These are phyloP conservation scores for Falco cherrug DNA, from an alignment of 2,797 vertebrate genomes.

Conservation along the genomic window DNA sequence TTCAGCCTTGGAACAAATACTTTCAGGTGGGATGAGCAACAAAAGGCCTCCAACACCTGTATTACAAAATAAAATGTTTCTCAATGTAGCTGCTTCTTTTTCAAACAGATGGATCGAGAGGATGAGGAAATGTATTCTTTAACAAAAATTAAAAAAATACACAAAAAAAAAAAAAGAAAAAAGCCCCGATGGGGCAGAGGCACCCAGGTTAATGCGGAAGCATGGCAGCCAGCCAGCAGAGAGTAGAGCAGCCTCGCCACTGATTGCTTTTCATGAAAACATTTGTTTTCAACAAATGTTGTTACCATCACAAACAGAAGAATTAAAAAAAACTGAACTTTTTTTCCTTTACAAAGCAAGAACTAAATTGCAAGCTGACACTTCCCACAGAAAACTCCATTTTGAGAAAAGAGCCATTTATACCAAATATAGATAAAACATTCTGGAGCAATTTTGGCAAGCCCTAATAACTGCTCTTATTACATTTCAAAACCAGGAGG, in stretches of 20 bases:
- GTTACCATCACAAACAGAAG: neutral
- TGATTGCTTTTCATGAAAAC: neutral
- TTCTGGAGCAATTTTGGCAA: neutral
- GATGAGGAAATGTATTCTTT: neutral
- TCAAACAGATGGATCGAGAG: neutral
- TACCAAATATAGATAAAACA: slow-evolving; percentile 18
- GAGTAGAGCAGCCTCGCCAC: neutral
- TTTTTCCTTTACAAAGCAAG: neutral
- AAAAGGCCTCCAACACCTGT: neutral
- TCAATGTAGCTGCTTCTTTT: neutral
- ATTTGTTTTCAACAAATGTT: neutral
- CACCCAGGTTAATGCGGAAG: neutral
- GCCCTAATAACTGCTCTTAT: neutral
- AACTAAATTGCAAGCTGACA: neutral
- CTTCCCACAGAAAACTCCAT: neutral
- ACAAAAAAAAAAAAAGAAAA: neutral
- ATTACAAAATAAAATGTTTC: neutral
- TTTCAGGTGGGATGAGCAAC: neutral
- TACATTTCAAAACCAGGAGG: neutral
- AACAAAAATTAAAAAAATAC: too few relatives aligned
- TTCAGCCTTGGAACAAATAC: neutral
- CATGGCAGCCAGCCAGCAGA: neutral
- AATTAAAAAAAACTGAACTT: neutral
- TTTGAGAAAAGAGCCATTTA: neutral
- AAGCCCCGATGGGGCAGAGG: neutral